Evolutionary conservation across 2,797 vertebrate species (phyloP).

Genomic region (Eleutherodactylus coqui): DNA sequence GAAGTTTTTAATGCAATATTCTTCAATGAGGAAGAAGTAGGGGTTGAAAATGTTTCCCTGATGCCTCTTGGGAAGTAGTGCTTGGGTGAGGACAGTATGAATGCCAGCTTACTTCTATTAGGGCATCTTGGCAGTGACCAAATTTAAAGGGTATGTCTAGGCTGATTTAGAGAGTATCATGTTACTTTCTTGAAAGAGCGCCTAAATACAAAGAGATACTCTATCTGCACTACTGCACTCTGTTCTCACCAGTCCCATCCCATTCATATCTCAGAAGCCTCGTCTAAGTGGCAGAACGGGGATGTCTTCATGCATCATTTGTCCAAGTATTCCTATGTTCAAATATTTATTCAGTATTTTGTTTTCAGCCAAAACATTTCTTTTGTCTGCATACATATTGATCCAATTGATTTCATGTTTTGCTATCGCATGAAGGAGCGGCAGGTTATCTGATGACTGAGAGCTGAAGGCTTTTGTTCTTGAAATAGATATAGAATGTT

Average conservation of each 20-base stretch:
- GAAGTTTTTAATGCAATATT: background rate
- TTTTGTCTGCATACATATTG: constrained; percentile 30
- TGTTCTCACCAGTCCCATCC: background rate
- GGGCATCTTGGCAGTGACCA: background rate
- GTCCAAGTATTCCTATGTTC: constrained; percentile 47
- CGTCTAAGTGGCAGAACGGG: background rate
- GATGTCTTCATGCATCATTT: constrained; percentile 11
- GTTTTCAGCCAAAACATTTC: constrained; percentile 57
- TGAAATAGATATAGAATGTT: constrained; percentile 54
- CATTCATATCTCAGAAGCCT: background rate
- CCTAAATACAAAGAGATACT: background rate
- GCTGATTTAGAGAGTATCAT: background rate
- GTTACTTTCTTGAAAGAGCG: background rate
- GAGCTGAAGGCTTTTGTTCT: constrained; percentile 58
- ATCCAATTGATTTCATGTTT: constrained; percentile 58
- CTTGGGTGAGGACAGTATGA: background rate
- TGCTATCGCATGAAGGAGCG: constrained; percentile 57
- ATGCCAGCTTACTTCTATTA: background rate
- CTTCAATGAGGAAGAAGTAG: background rate
- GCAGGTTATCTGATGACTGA: constrained; percentile 46
- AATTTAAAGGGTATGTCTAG: background rate
- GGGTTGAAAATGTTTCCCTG: background rate
- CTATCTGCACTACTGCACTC: background rate
- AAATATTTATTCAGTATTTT: constrained; percentile 60
- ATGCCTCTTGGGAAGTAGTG: background rate